Conservation (phyloP, 1,140 invertebrate species). For the Hyposmocoma kahamanoa region DNA sequence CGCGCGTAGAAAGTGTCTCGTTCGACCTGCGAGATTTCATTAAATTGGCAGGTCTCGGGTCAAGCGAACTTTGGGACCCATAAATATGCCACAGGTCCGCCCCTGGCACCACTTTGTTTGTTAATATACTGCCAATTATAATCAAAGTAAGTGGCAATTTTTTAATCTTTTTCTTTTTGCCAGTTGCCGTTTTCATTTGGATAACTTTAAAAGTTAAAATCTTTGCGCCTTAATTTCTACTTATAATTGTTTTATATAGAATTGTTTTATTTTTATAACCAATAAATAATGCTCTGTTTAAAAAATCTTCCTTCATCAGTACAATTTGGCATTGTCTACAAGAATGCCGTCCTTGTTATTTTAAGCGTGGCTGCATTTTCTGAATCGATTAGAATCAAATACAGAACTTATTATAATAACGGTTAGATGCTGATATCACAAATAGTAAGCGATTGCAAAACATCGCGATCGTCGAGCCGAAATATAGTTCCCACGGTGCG, state of each 20-base stretch:
- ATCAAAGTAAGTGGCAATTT: conserved; percentile 62
- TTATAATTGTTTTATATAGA: no score
- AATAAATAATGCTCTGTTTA: no score
- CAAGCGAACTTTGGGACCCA: conserved; percentile 43
- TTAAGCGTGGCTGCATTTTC: conserved; percentile 4
- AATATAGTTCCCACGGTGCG: conserved; percentile 62
- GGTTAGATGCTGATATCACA: conserved; percentile 34
- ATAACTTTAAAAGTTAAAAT: conserved; percentile 33
- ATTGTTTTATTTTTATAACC: no score
- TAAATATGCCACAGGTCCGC: conserved; percentile 54
- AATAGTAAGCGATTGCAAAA: conserved; percentile 53
- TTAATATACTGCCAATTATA: conserved; percentile 72
- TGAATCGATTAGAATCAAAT: conserved; percentile 8
- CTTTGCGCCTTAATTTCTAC: no score
- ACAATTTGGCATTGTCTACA: no score
- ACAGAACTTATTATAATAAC: conserved; percentile 23
- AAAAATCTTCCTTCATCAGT: no score
- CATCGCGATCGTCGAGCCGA: conserved; percentile 36
- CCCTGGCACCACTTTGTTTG: conserved; percentile 60
- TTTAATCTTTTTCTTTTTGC: conserved; percentile 45
- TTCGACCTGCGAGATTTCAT: conserved; percentile 59
- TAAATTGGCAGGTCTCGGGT: conserved; percentile 53
- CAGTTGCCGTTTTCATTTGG: conserved; percentile 24
- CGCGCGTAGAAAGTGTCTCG: conserved; percentile 67
- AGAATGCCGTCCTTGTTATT: no score